Base-by-base conservation (phyloP, 2,888 invertebrate genomes). In the Griposia aprilina region DNA sequence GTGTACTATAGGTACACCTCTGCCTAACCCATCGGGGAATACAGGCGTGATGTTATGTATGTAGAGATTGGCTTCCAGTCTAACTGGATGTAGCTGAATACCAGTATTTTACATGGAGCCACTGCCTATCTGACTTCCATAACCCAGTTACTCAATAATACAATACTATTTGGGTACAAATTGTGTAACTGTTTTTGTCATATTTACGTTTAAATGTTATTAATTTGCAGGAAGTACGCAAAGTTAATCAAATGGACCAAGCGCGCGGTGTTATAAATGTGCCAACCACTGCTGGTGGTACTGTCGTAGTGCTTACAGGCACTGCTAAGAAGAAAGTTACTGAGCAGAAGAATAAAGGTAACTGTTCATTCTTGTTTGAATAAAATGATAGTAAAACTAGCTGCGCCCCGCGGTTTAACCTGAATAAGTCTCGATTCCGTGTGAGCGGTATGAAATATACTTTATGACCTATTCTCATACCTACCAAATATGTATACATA, bases 221-320 rank as follows among this genome's bases (percentile, higher is more conserved):
- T 26, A 5, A n/a, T 60, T 98, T 98, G 89, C 97, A 98, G 95
- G 98, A 98, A 96, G 98, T 98, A 6, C 97, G 98, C 13, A 98
- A 98, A 95, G 98, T 98, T 45, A 98, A 98, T 91, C 98, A 98
- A 93, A 92, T 98, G 78, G 98, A 98, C 87, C 97, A 97, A 86
- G 97, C 97, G 68, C 96, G 97, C 73, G 96, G 96, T 7, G 93
- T 95, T 63, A 93, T 96, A 74, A 95, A 95, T 81, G 95, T 97
- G 30, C 97, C 97, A 1, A 94, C 96, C 1, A 94, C 96, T 4
- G 92, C 95, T 4, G 96, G 97, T 5, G 94, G 94, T 11, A 95
- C 93, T 17, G 97, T 99, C 2, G 98, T 99, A 3, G 98, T 99
- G 77, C 97, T 99, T 5, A 98, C 98, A 0, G 99, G 99, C 11